phyloP scores from a whole-genome alignment of 2,797 vertebrate species.

The Acanthopagrus latus region DNA sequence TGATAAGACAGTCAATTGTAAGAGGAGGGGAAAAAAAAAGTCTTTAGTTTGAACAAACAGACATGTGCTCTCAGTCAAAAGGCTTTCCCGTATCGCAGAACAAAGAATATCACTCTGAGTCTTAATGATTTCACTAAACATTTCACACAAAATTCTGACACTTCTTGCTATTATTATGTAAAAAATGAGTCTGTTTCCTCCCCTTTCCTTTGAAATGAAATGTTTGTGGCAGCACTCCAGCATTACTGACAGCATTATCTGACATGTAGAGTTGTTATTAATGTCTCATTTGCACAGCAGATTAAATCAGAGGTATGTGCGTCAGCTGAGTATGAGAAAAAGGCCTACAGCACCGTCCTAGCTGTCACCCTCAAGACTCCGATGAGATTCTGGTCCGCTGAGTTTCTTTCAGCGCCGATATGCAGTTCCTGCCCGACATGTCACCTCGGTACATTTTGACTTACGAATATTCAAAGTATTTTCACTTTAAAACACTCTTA shows the following conservation, averaged over 20 bases:
- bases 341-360: constrained; percentile 20
- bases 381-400: constrained; percentile 3
- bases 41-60: neutral
- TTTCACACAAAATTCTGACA: neutral
- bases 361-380: constrained; percentile 33
- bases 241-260: constrained; percentile 42
- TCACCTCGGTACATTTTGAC: neutral
- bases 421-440: neutral
- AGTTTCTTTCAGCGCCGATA: constrained; percentile 33
- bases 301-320: constrained; percentile 77
- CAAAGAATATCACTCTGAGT: neutral
- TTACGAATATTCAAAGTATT: neutral
- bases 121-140: neutral
- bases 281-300: constrained; percentile 69
- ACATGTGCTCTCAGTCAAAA: neutral
- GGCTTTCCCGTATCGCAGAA: neutral
- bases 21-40: neutral
- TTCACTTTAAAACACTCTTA: constrained; percentile 10
- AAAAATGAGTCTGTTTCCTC: neutral
- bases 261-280: constrained; percentile 59
- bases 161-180: constrained; percentile 27
- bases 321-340: constrained; percentile 64
- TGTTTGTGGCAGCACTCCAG: constrained; percentile 13
- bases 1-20: constrained; percentile 21
- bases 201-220: constrained; percentile 36